phyloP scores from a whole-genome alignment of 1,140 invertebrate genomes.

The Trypoxylus dichotomus region DNA sequence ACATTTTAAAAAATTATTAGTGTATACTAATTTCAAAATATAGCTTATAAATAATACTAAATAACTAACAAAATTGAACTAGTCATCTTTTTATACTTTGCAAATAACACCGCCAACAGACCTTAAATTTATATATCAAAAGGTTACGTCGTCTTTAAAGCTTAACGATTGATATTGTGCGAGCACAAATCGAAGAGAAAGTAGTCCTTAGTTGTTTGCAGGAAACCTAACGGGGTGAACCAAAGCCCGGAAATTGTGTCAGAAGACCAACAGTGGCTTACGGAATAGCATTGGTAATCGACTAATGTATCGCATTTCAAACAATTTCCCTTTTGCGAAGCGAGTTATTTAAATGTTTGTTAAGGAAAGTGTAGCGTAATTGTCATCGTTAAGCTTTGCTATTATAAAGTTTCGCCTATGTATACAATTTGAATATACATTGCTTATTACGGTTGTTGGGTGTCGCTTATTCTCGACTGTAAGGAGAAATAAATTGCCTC shows the following conservation, averaged over 20 bases:
- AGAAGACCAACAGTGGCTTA: conserved; percentile 21
- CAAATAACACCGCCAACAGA: neutral
- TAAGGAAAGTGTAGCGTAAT: conserved; percentile 5
- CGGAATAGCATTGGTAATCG: conserved; percentile 20
- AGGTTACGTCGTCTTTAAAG: conserved; percentile 17
- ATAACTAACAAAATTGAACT: no score
- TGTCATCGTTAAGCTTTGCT: neutral
- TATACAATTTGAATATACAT: conserved; percentile 13
- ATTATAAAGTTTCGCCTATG: conserved; percentile 18
- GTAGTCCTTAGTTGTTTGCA: conserved; percentile 23
- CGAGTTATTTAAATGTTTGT: conserved; percentile 24
- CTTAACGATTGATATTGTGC: conserved; percentile 17
- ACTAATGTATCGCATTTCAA: conserved; percentile 25
- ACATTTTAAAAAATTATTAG: no score
- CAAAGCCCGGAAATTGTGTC: conserved; percentile 20
- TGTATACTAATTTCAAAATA: no score
- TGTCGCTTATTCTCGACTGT: neutral
- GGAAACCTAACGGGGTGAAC: conserved; percentile 22
- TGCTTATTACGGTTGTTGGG: neutral
- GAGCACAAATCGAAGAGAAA: conserved; percentile 8
- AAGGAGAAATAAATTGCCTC: neutral
- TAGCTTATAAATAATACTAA: no score
- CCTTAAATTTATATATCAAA: conserved; percentile 21
- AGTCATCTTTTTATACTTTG: neutral
- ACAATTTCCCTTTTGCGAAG: conserved; percentile 14